A percentile compares a stretch with the other conserved stretches of the same genome.
Conservation (phyloP, 2,113 vertebrate genomes). For the Lota lota region DNA sequence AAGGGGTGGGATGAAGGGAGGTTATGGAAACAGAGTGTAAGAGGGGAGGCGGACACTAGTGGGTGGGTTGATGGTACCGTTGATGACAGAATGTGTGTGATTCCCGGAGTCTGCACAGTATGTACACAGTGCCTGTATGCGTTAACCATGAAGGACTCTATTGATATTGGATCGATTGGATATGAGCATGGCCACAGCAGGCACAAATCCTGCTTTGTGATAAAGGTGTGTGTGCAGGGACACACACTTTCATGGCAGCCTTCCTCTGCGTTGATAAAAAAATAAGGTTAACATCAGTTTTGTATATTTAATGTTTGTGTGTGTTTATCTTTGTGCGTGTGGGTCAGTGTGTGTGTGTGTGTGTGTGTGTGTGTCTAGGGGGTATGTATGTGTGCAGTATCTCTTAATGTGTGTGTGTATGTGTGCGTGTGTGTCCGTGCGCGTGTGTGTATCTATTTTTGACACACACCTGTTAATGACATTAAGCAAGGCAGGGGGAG, state of each 20-base stretch:
- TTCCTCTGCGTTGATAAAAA: too few species aligned
- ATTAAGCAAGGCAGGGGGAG: constrained; percentile 64
- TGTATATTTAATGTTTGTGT: constrained; percentile 25
- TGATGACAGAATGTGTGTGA: constrained; percentile 35
- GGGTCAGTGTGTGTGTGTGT: constrained; percentile 6
- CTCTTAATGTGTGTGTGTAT: constrained; percentile 27
- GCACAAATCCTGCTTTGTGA: too few species aligned
- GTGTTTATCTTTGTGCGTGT: constrained; percentile 26
- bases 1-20: constrained; percentile 32
- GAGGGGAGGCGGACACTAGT: constrained; percentile 45
- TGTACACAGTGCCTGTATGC: background rate
- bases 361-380: constrained; percentile 10
- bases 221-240: too few species aligned
- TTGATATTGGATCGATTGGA: too few species aligned
- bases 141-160: too few species aligned
- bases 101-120: background rate
- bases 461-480: constrained; percentile 79
- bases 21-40: constrained; percentile 60
- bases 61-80: constrained; percentile 44
- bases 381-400: constrained; percentile 23
- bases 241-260: too few species aligned
- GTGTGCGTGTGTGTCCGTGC: background rate
- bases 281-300: too few species aligned
- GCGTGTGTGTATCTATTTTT: constrained; percentile 67
- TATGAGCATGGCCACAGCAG: too few species aligned